phyloP scores from a whole-genome alignment of 2,797 vertebrate genomes.

The Centropyge bicolor region DNA sequence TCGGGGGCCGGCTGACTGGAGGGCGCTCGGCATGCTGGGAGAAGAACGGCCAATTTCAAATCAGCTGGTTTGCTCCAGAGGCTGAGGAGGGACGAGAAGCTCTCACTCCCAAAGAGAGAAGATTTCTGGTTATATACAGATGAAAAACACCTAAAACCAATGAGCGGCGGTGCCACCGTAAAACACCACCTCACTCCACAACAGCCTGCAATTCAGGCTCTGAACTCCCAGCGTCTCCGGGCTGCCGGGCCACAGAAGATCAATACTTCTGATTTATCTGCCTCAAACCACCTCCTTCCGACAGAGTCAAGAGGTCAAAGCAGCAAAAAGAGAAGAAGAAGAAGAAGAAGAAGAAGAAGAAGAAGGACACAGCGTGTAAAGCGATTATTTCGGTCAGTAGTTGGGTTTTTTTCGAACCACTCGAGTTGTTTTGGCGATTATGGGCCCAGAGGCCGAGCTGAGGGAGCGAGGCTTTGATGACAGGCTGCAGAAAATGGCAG shows the following conservation, averaged over 20 bases:
- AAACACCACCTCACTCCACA: slow-evolving; percentile 6
- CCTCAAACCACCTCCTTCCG: slow-evolving; percentile 9
- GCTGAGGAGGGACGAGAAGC: not conserved
- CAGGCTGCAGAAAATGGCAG: slow-evolving; percentile 6
- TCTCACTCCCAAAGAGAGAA: not conserved
- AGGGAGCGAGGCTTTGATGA: slow-evolving; percentile 28
- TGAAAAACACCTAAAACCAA: not conserved
- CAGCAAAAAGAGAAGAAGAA: slow-evolving; percentile 19
- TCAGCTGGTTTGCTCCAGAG: not conserved
- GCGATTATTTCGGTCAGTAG: not conserved
- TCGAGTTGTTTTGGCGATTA: slow-evolving; percentile 19
- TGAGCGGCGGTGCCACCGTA: not conserved
- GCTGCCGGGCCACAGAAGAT: slow-evolving; percentile 14
- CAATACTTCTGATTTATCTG: slow-evolving; percentile 38
- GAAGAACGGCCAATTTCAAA: not conserved
- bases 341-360: not conserved
- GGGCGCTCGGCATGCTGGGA: not conserved
- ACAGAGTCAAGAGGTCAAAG: slow-evolving; percentile 27
- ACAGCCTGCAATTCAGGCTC: slow-evolving; percentile 4
- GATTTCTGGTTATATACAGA: not conserved
- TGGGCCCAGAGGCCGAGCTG: slow-evolving; percentile 5
- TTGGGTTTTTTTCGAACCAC: slow-evolving; percentile 7
- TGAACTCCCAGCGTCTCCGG: not conserved
- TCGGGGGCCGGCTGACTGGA: not conserved
- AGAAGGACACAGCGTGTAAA: slow-evolving; percentile 1